A percentile compares a stretch with the other conserved stretches of the same genome.
Evolutionary conservation across 2,113 vertebrate species (phyloP).

Genomic region (Tupaia chinensis): DNA sequence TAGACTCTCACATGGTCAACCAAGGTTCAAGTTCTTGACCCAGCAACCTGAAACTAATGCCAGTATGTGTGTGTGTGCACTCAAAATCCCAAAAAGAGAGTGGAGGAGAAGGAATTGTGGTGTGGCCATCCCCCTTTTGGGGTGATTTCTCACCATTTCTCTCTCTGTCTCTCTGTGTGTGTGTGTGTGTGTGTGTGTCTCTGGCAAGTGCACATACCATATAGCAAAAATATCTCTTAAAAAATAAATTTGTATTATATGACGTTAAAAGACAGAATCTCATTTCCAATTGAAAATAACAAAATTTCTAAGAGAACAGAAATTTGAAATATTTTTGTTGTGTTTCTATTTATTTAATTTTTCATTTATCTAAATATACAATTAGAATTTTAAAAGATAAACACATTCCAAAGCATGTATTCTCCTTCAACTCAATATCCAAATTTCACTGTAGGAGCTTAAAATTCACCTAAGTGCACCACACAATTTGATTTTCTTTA

Average conservation of each 20-base stretch:
- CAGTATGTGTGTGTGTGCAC: too few relatives aligned
- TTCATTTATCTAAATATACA: conserved; percentile 2
- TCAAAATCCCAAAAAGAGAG: too few relatives aligned
- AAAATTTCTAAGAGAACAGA: not conserved
- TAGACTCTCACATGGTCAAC: too few relatives aligned
- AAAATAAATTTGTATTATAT: not conserved
- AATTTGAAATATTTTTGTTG: not conserved
- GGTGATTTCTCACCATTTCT: too few relatives aligned
- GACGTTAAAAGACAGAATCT: not conserved
- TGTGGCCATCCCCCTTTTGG: too few relatives aligned
- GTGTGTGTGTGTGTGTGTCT: too few relatives aligned
- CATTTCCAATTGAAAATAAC: not conserved
- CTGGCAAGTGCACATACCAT: too few relatives aligned
- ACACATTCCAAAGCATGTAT: conserved; percentile 13
- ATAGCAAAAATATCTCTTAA: too few relatives aligned
- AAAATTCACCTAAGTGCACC: not conserved
- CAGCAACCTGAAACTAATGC: too few relatives aligned
- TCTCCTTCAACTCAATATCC: conserved; percentile 8
- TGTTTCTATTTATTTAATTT: not conserved
- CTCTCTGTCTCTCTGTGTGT: too few relatives aligned
- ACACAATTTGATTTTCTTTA: not conserved
- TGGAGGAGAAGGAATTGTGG: too few relatives aligned
- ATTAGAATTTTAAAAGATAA: conserved; percentile 1
- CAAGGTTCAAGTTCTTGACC: too few relatives aligned
- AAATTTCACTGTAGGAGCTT: conserved; percentile 2